Conservation (phyloP, 2,888 invertebrate species). For the Cheilosia impressa region DNA sequence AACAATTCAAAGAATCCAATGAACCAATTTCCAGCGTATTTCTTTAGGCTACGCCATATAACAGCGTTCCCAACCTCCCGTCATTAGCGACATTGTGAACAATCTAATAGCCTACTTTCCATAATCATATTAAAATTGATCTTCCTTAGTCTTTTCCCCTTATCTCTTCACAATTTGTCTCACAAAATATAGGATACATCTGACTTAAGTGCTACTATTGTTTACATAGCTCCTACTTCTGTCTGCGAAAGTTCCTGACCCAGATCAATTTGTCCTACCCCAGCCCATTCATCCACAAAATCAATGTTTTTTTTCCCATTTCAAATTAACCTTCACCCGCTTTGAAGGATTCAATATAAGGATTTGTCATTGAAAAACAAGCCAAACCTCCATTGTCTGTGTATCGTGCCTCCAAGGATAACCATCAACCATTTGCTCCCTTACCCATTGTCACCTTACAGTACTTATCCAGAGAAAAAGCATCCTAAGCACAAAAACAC, state of each 20-base stretch:
- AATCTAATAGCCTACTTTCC: no score
- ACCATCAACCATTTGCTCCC: constrained; percentile 63
- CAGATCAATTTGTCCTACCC: constrained; percentile 8
- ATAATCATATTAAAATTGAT: no score
- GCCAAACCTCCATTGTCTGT: constrained; percentile 45
- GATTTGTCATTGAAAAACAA: constrained; percentile 50
- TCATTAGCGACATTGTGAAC: no score
- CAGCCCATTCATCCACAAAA: constrained; percentile 17
- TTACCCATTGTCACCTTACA: constrained; percentile 53
- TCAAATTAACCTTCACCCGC: constrained; percentile 46
- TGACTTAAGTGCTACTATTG: no score
- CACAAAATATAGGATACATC: no score
- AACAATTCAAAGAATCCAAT: no score
- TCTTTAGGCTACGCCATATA: no score
- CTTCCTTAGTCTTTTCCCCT: no score
- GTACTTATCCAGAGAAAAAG: constrained; percentile 29
- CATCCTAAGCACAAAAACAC: constrained; percentile 21
- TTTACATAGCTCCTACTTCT: no score
- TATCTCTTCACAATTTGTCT: no score
- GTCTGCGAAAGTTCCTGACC: constrained; percentile 19
- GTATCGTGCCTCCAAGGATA: constrained; percentile 47
- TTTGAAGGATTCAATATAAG: constrained; percentile 54
- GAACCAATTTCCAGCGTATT: no score
- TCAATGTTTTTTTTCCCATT: constrained; percentile 48
- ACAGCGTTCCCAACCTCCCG: no score